phyloP scores from a whole-genome alignment of 2,797 vertebrate species.

The Enteromius trimaculatus region DNA sequence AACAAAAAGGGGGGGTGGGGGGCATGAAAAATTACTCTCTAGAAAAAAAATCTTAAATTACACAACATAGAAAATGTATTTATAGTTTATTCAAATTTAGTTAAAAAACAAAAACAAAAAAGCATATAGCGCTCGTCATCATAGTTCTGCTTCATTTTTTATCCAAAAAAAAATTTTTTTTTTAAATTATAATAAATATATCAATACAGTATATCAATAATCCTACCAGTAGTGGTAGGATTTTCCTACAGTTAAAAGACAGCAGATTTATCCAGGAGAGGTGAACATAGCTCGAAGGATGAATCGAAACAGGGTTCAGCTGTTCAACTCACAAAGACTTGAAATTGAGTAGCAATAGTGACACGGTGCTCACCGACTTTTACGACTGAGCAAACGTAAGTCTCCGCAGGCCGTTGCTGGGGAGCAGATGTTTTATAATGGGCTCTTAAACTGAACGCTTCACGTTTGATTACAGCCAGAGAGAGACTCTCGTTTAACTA shows the following conservation, averaged over 20 bases:
- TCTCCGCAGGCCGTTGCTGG: slow-evolving; percentile 88
- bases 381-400: slow-evolving; percentile 33
- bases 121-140: not conserved
- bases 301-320: not conserved
- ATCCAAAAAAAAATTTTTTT: too few relatives aligned
- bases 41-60: too few relatives aligned
- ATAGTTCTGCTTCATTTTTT: not conserved
- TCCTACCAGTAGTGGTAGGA: not conserved
- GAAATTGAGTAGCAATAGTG: slow-evolving; percentile 4
- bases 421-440: slow-evolving; percentile 98
- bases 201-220: not conserved
- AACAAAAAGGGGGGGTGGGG: not conserved
- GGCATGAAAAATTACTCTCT: not conserved
- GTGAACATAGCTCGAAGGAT: not conserved
- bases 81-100: too few relatives aligned
- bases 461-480: slow-evolving; percentile 96
- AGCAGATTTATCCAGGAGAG: not conserved
- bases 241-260: not conserved
- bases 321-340: not conserved
- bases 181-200: too few relatives aligned
- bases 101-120: too few relatives aligned
- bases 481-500: slow-evolving; percentile 95
- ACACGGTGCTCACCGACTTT: not conserved
- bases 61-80: too few relatives aligned
- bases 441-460: slow-evolving; percentile 94